Base-by-base conservation (phyloP, 2,888 invertebrate species). In the Platycnemis pennipes region DNA sequence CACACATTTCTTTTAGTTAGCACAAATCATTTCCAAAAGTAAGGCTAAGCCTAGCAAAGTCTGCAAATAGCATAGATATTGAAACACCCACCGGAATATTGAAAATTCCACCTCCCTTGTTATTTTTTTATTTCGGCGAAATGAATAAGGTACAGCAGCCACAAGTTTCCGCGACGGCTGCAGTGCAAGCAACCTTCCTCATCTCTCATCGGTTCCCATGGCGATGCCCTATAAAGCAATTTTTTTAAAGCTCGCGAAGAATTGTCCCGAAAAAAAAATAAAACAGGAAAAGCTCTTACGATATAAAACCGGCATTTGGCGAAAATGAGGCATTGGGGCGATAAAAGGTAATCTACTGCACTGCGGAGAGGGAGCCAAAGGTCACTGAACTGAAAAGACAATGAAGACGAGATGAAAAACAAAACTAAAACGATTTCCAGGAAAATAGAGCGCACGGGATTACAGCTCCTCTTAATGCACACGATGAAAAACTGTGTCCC, bases 381-480 rank as follows among this genome's bases (percentile, higher is more conserved):
- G 77, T 26, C 77, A 77, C 4, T 77, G 77, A 77, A 77, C 77
- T 26, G 77, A 37, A 77, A 77, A 77, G 31, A 77, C 77, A 77
- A 77, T 31, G 77, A 31, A 37, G 11, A 77, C 31, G 26, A 77
- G 37, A 37, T 77, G 37, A 77, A 63, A 31, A 4, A 69, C 2
- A 69, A 31, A 4, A 69, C 2, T 31, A 31, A 69, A 69, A 69
- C 16, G 2, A 77, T 2, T 37, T 3, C 37, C 31, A 37, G 77
- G 37, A 77, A 77, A 77, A 31, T 77, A 77, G 77, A 37, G 37
- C 77, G 16, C 2, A 8, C 26, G 5, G n/a, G n/a, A n/a, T n/a
- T n/a, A n/a, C n/a, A n/a, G n/a, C n/a, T n/a, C n/a, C n/a, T n/a
- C n/a, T n/a, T n/a, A n/a, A n/a, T n/a, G n/a, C n/a, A n/a, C n/a